Base-by-base conservation (phyloP, 2,113 vertebrate genomes). In the Takifugu flavidus region DNA sequence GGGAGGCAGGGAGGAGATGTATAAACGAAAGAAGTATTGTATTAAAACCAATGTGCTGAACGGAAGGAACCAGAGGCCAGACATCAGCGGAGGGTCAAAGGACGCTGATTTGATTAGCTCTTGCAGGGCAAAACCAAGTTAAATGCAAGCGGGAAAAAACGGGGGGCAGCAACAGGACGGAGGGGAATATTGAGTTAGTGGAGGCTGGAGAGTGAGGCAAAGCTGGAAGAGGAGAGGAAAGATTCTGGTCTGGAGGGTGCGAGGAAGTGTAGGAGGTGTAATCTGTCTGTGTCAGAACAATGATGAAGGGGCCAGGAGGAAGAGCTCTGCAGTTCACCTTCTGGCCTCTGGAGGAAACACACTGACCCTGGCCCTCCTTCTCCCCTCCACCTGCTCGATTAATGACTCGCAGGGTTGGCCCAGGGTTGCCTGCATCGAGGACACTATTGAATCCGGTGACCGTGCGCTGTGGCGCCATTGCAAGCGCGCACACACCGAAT, bases 201-300 rank as follows among this genome's bases (percentile, higher is more conserved):
- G 58, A 62, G 55, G 58, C 3, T 58, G 59, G 67, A 71, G 77
- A 66, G 65, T 52, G 25, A 51, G 47, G 42, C 39, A 42, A 54
- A 49, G 66, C 44, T 31, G 3, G 64, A 59, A 20, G 58, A 76
- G 70, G 62, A 67, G 57, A 56, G 70, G 49, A 56, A 55, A 67
- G 67, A 77, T 75, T 74, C 62, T 49, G 67, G 42, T 4, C 42
- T 29, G 6, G 28, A n/a, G 49, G 27, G 46, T 26, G 13, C 28
- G 74, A 27, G 56, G 56, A 59, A 31, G 69, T 54, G 69, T 75
- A 73, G 78, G 76, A 53, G 77, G 62, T 76, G 72, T 85, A 83
- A 89, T 89, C 80, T 84, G 82, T 89, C 82, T 87, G 82, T 87
- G 88, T 86, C 85, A 86, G 31, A 67, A 71, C 75, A 68, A 88